Base-by-base conservation (phyloP, 2,888 invertebrate species). In the Branchipolynoe longqiensis region DNA sequence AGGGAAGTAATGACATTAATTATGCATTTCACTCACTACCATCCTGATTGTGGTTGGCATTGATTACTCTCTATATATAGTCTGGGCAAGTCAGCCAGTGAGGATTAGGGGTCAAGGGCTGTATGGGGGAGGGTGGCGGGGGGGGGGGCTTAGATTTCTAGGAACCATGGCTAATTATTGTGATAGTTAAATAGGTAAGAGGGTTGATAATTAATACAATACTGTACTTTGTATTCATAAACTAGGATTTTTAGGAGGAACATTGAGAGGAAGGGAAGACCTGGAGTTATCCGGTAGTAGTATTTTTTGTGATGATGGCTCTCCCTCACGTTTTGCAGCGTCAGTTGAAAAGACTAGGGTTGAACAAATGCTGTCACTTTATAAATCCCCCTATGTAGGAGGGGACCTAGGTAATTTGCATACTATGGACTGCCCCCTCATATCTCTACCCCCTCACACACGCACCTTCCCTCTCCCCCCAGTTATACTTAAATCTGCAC, bases 381-480 rank as follows among this genome's bases (percentile, higher is more conserved):
- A n/a, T 69, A 69, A 69, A 22, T 38, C 69, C 12, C n/a, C 38
- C 69, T 4, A n/a, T n/a, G n/a, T 69, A 62, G 36, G 6, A 69
- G 1, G 69, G 18, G 69, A 38, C 0, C 38, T 38, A 69, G 38
- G 69, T 33, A 38, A 69, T 69, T 38, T n/a, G 6, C 18, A 22
- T 69, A 69, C 69, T 69, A 36, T 2, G 33, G 69, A 69, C 36
- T 69, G n/a, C n/a, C n/a, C n/a, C n/a, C n/a, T n/a, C n/a, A n/a
- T n/a, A 48, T 48, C 18, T 48, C 48, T n/a, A n/a, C n/a, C n/a
- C n/a, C n/a, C n/a, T n/a, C n/a, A n/a, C n/a, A n/a, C n/a, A n/a
- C n/a, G n/a, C n/a, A n/a, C n/a, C n/a, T n/a, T n/a, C n/a, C n/a
- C n/a, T n/a, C n/a, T n/a, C n/a, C n/a, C n/a, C n/a, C n/a, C n/a